phyloP scores from a whole-genome alignment of 2,797 vertebrate genomes.

The Premnoplex brunnescens region DNA sequence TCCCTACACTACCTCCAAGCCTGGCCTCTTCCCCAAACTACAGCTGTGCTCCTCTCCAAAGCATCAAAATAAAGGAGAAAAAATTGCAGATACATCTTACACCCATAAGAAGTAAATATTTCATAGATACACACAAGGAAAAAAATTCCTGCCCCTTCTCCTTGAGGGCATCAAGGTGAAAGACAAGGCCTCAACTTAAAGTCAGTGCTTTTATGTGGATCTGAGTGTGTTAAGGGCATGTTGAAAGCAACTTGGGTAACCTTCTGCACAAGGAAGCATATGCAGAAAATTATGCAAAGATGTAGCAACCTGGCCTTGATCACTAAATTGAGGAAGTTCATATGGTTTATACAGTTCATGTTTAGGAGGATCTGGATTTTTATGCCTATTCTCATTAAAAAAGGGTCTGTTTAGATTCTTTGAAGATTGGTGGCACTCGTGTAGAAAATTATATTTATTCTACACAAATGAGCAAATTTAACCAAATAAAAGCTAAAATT shows the following conservation, averaged over 20 bases:
- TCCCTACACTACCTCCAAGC: background rate
- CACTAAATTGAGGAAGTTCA: background rate
- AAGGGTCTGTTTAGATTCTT: background rate
- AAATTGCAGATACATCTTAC: background rate
- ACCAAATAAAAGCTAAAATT: background rate
- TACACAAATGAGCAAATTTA: background rate
- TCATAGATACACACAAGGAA: background rate
- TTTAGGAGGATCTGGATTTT: background rate
- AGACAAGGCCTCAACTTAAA: accelerated
- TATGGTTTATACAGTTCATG: background rate
- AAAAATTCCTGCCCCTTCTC: background rate
- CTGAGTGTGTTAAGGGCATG: background rate
- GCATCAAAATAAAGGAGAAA: background rate
- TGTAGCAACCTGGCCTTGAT: background rate
- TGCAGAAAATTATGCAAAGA: background rate
- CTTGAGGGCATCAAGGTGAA: background rate
- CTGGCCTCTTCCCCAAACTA: background rate
- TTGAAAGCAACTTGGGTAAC: background rate
- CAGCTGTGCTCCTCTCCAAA: background rate
- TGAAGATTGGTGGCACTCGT: background rate
- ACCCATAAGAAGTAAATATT: background rate
- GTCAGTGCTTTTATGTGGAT: background rate
- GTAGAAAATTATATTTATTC: background rate
- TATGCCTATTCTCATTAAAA: background rate
- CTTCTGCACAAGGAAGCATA: background rate